phyloP scores from a whole-genome alignment of 2,888 invertebrate species.

The Sesamia inferens region DNA sequence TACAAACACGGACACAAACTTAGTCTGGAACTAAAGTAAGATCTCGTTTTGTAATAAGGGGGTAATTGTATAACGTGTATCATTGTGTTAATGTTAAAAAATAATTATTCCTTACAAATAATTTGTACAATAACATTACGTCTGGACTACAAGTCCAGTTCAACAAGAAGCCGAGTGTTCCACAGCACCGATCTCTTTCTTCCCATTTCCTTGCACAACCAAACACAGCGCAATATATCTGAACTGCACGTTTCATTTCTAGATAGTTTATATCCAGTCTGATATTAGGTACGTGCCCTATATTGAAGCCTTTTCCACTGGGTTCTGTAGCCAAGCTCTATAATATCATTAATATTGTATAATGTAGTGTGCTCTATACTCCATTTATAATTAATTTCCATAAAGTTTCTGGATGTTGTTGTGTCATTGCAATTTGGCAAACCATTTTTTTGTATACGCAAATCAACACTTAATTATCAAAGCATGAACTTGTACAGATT shows the following conservation, averaged over 20 bases:
- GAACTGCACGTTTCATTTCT: slow-evolving; percentile 10
- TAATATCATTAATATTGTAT: background rate
- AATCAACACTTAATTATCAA: background rate
- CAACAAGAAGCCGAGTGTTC: background rate
- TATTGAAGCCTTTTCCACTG: slow-evolving; percentile 30
- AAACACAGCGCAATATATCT: slow-evolving; percentile 17
- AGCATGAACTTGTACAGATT: no score
- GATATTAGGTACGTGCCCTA: slow-evolving; percentile 49
- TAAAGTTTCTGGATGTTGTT: background rate
- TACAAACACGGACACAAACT: no score
- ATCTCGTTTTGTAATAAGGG: no score
- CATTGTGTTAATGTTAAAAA: no score
- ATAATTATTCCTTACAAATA: background rate
- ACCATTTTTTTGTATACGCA: background rate
- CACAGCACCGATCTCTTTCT: background rate
- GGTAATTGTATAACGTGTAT: no score
- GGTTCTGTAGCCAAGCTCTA: background rate
- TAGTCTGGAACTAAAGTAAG: no score
- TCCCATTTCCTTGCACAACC: slow-evolving; percentile 2
- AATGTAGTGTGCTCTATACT: no score
- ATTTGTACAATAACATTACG: background rate
- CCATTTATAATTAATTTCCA: slow-evolving; percentile 1
- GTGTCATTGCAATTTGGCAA: background rate
- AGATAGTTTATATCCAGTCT: slow-evolving; percentile 34
- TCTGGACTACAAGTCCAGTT: background rate